Conservation (phyloP, 2,797 vertebrate species). For the Pseudomugil gertrudae region DNA sequence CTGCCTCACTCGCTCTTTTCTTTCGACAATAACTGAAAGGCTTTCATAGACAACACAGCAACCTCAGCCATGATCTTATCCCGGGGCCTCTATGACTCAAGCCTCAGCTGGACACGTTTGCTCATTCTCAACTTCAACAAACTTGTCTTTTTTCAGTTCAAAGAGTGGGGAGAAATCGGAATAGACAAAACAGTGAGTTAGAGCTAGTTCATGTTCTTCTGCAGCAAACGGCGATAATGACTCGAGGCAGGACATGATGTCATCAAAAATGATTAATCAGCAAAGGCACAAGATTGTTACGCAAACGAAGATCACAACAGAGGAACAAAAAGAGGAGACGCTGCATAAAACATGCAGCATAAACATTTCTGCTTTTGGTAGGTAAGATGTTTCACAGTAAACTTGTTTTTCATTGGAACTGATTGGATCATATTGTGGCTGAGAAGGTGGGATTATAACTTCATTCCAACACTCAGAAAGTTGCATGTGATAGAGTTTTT, state of each 20-base stretch:
- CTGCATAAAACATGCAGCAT: constrained; percentile 1
- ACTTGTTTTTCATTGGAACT: constrained; percentile 4
- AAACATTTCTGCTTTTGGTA: neutral
- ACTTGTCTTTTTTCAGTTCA: constrained; percentile 38
- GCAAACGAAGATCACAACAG: neutral
- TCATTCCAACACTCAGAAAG: neutral
- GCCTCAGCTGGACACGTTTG: constrained; percentile 52
- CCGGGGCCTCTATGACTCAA: constrained; percentile 61
- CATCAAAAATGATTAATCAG: constrained; percentile 4
- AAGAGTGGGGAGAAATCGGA: constrained; percentile 25
- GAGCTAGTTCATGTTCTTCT: neutral
- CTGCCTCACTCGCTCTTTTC: constrained; percentile 16
- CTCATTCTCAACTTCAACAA: constrained; percentile 55
- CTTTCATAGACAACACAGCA: constrained; percentile 56
- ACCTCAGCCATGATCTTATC: constrained; percentile 62
- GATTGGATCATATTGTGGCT: constrained; percentile 11
- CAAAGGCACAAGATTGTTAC: neutral
- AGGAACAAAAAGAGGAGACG: constrained; percentile 1
- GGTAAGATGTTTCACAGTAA: neutral
- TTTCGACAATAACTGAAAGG: constrained; percentile 49
- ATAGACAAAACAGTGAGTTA: neutral
- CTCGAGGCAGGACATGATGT: neutral
- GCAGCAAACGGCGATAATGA: neutral
- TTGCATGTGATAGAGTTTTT: neutral
- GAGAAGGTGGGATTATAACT: constrained; percentile 1